Evolutionary conservation across 2,797 vertebrate genomes (phyloP), one percentile per base, ranked within the genome.

Genomic region (Hyperoplus immaculatus): DNA sequence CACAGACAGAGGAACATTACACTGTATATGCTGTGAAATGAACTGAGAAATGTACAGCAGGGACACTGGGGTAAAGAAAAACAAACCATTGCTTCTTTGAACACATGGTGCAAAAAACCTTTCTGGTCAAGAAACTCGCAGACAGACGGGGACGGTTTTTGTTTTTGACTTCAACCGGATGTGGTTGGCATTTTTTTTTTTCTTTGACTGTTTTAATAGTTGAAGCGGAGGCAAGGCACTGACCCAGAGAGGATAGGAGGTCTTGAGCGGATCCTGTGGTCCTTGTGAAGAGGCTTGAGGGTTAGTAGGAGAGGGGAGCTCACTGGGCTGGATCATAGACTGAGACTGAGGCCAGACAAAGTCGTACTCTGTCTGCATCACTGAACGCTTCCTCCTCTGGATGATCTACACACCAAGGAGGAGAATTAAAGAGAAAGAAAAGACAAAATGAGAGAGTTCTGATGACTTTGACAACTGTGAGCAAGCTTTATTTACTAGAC

Each of bases 331-430:
- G 82, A 82, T 3, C 92, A 94, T 0, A 81, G 94, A 85, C 36
- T 92, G 92, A 45, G 91, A 66, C 39, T 89, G 94, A 0, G 95
- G 86, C 96, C 96, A 97, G 88, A 94, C 95, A 21, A 88, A 90
- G 58, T 96, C 94, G 1, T 94, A 94, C 78, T 97, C 96, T 0
- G 89, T 83, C n/a, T 92, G 96, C 90, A 96, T 96, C 0, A 88
- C 78, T 71, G 95, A 96, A 76, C 83, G 94, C 54, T 96, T 97
- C 92, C 96, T 96, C 87, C 97, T 96, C 86, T 95, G 96, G 81
- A 98, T 97, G 76, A 99, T 97, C 97, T 98, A 29, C 29, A 29
- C 29, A 29, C 29, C 29, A 29, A 29, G 29, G 73, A 79, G n/a
- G 16, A 7, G 13, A 47, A 60, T 11, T 50, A 14, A 36, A 3